Evolutionary conservation across 2,888 invertebrate species (phyloP).

Genomic region (Hirtodrosophila trivittata): DNA sequence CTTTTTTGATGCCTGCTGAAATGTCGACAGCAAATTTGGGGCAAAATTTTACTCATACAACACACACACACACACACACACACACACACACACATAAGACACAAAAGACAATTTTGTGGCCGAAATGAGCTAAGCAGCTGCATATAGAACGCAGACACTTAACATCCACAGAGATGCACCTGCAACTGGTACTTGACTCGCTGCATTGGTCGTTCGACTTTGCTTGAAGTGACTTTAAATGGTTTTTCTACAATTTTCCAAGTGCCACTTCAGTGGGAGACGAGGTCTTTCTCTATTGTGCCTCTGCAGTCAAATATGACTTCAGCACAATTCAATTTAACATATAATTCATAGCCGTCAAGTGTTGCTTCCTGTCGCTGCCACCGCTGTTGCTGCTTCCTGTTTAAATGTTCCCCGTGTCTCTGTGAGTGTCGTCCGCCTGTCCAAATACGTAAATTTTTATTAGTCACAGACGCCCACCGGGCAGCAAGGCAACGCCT

Average conservation of each 20-base stretch:
- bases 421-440: slow-evolving; percentile 39
- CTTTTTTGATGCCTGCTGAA: slow-evolving; percentile 59
- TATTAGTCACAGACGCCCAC: slow-evolving; percentile 54
- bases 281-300: not conserved
- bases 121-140: slow-evolving; percentile 50
- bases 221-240: no score
- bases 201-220: not conserved
- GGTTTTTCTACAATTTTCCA: no score
- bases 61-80: not conserved
- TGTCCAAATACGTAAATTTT: slow-evolving; percentile 63
- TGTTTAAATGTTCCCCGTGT: not conserved
- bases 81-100: slow-evolving; percentile 8
- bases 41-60: slow-evolving; percentile 11
- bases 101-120: no score
- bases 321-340: slow-evolving; percentile 31
- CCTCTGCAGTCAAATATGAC: not conserved
- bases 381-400: slow-evolving; percentile 4
- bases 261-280: no score
- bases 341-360: slow-evolving; percentile 68
- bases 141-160: slow-evolving; percentile 1
- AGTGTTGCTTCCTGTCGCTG: slow-evolving; percentile 70
- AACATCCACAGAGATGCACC: not conserved
- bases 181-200: not conserved
- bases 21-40: slow-evolving; percentile 45
- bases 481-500: slow-evolving; percentile 19